Evolutionary conservation across 1,140 invertebrate species (phyloP).

Genomic region (Drosophila serrata): DNA sequence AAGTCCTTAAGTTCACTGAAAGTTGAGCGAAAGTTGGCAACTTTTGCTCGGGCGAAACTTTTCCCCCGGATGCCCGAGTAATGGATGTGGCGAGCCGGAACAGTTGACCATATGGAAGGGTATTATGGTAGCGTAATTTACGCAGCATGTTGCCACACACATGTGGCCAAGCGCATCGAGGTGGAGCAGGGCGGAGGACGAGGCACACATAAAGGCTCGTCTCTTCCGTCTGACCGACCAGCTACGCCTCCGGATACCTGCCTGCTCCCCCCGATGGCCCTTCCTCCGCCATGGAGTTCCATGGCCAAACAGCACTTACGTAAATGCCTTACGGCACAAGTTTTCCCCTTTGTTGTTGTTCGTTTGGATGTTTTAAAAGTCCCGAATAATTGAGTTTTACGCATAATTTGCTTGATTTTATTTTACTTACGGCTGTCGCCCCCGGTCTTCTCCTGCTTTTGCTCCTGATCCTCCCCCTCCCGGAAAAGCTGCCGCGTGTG

Average conservation of each 20-base stretch:
- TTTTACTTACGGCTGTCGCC: conserved; percentile 54
- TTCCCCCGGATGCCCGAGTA: conserved; percentile 24
- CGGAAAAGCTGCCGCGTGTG: conserved; percentile 24
- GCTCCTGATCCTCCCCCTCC: conserved; percentile 19
- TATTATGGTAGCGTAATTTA: conserved; percentile 61
- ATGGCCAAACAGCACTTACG: conserved; percentile 62
- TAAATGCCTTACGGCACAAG: conserved; percentile 65
- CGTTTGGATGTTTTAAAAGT: conserved; percentile 64
- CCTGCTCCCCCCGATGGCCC: background rate
- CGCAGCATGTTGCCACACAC: conserved; percentile 60
- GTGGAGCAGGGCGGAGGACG: background rate
- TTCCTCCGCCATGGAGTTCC: conserved; percentile 14
- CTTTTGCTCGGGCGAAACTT: conserved; percentile 24
- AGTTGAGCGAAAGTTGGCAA: conserved; percentile 38
- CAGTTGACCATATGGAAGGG: conserved; percentile 52
- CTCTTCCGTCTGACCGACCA: conserved; percentile 29
- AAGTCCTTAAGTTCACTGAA: conserved; percentile 33
- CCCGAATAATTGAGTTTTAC: conserved; percentile 72
- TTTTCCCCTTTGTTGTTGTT: conserved; percentile 56
- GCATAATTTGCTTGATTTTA: conserved; percentile 76
- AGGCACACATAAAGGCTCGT: conserved; percentile 19
- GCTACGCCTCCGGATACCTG: conserved; percentile 7
- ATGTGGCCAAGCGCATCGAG: conserved; percentile 57
- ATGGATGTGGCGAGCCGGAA: conserved; percentile 33
- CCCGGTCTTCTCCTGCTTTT: background rate